Percentiles rank a stretch among this genome's conserved stretches.
These are phyloP conservation scores for Melanchra persicariae DNA, from an alignment of 2,888 invertebrate genomes.

Conservation along the genomic window DNA sequence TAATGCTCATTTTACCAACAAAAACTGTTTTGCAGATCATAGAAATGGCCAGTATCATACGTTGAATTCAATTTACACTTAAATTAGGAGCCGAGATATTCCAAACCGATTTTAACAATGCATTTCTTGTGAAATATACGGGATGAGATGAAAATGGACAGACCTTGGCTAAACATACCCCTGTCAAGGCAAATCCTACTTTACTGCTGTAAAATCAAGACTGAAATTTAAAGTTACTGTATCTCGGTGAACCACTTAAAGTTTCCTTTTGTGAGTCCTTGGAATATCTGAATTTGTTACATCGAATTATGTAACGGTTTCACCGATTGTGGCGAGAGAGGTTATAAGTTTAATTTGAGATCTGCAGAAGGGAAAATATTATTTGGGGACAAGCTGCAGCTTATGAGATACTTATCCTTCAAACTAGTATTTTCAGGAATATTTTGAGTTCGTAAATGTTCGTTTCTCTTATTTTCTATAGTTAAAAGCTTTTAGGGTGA, in stretches of 20 bases:
- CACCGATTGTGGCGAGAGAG: conserved; percentile 17
- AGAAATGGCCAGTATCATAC: conserved; percentile 1
- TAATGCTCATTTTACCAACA: neutral
- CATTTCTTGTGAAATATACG: conserved; percentile 57
- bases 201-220: conserved; percentile 22
- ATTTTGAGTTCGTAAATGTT: neutral
- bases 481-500: too few relatives aligned
- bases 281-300: conserved; percentile 62
- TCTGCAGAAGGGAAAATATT: conserved; percentile 16
- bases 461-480: neutral
- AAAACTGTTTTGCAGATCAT: conserved; percentile 5
- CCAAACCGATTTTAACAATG: conserved; percentile 53
- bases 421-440: neutral
- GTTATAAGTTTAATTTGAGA: conserved; percentile 32
- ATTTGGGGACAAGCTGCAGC: conserved; percentile 16
- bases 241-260: conserved; percentile 25
- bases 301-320: conserved; percentile 48
- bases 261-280: conserved; percentile 49
- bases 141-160: conserved; percentile 27
- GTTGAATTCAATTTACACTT: conserved; percentile 48
- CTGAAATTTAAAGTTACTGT: conserved; percentile 25
- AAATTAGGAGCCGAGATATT: conserved; percentile 35
- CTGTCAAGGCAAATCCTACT: conserved; percentile 28
- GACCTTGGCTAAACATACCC: conserved; percentile 33
- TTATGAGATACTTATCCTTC: neutral